Evolutionary conservation across 2,113 vertebrate genomes (phyloP), one percentile per base, ranked within the genome.

Genomic region (Cheilinus undulatus): DNA sequence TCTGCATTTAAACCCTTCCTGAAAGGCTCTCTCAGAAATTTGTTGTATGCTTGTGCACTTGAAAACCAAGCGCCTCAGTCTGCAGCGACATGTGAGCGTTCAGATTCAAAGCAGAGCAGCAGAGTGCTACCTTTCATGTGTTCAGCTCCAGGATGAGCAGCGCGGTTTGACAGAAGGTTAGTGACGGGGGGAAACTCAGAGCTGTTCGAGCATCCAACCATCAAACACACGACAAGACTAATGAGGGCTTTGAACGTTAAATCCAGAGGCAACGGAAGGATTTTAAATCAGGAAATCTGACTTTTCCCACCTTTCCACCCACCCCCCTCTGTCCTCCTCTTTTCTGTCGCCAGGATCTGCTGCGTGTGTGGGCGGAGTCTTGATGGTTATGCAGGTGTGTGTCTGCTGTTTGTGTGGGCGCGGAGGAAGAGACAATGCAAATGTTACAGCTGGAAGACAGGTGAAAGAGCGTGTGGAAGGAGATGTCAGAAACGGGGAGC

Each of bases 91-190:
- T 28, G 34, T 27, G 67, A 52, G 57, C 52, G 26, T 51, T 58
- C 67, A 28, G 28, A 74, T 36, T 54, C 64, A 69, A 34, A 73
- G 26, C 19, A 50, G 63, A 30, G 30, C 46, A 30, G 17, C 56
- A 23, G 36, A 23, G 51, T 3, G 32, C 40, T 40, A 27, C 58
- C 61, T 78, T 75, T 78, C 61, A 70, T 65, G 38, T 59, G 45
- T 20, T 6, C 52, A 24, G 40, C 59, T 54, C 23, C 1, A 0
- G 14, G 38, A 61, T 20, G 34, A 52, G 42, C 76, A 66, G 48
- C 10, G 54, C 20, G 30, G 71, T 59, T 54, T 5, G 53, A 69
- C 46, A 52, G 72, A 59, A 58, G 58, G 77, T 80, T 70, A 61
- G 67, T 17, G 52, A 19, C 1, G 51, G 50, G 20, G n/a, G 23